Evolutionary conservation across 1,140 invertebrate species (phyloP).

Genomic region (Bombus polaris): DNA sequence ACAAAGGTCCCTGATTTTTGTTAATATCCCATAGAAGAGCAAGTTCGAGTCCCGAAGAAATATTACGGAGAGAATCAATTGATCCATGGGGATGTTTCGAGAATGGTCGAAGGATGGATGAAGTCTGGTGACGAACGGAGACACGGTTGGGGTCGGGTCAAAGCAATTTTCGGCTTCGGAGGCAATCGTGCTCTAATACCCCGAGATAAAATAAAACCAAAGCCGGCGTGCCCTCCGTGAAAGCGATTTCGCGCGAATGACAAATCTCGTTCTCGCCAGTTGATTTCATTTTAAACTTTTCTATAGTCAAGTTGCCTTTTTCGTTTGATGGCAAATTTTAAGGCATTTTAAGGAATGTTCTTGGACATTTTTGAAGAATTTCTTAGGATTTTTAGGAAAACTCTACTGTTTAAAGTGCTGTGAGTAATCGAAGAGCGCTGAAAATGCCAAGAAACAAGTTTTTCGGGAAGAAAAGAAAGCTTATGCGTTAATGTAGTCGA

Average conservation of each 20-base stretch:
- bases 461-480: too few relatives aligned
- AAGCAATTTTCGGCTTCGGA: slow-evolving; percentile 61
- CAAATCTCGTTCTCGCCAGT: not conserved
- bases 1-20: not conserved
- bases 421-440: too few relatives aligned
- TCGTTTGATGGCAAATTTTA: not conserved
- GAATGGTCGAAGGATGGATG: slow-evolving; percentile 45
- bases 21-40: not conserved
- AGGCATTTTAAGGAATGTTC: not conserved
- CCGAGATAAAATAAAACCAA: slow-evolving; percentile 42
- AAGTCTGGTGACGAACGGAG: slow-evolving; percentile 36
- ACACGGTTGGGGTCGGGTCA: slow-evolving; percentile 41
- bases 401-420: too few relatives aligned
- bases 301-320: too few relatives aligned
- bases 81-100: slow-evolving; percentile 37
- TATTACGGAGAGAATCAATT: slow-evolving; percentile 42
- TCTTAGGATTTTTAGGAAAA: too few relatives aligned
- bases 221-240: not conserved
- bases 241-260: slow-evolving; percentile 20
- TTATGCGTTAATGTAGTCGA: too few relatives aligned
- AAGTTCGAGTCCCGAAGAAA: not conserved
- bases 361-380: too few relatives aligned
- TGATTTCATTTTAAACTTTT: slow-evolving; percentile 20
- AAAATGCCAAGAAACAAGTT: too few relatives aligned
- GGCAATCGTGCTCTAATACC: slow-evolving; percentile 55